Evolutionary conservation across 2,797 vertebrate species (phyloP), one percentile per base, ranked within the genome.

Genomic region (Leucoraja ocellata): DNA sequence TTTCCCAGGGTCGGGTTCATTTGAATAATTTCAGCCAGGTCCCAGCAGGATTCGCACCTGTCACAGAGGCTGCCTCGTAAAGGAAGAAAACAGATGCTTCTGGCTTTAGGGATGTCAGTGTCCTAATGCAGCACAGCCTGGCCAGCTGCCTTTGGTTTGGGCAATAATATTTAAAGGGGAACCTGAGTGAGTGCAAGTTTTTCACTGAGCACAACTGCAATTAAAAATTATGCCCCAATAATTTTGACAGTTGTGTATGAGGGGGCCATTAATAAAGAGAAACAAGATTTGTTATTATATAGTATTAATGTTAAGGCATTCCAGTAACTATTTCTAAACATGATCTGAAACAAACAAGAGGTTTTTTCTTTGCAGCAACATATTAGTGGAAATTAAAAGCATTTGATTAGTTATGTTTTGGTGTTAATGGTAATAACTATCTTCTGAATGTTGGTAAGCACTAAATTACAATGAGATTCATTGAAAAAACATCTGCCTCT

Each of bases 31-130:
- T 88, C 84, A 65, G 84, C 61, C 2, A n/a, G 14, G n/a, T 88
- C 84, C 84, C 84, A 88, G 84, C 84, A 88, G 84, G 84, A 88
- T 88, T 88, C 61, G 61, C n/a, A 88, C 84, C 84, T 88, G 84
- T 68, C 84, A 88, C 10, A 88, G n/a, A 18, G 8, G n/a, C 61
- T 36, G 84, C 84, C 63, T 21, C 61, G 10, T 61, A 65, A 18
- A 88, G 84, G 84, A 88, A 18, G 84, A 14, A 68, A 88, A 88
- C 84, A 88, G 84, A 61, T 88, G 84, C n/a, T 88, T 7, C n/a
- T 9, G 61, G 61, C 61, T 63, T 88, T 21, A 0, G 84, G 61
- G 84, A 65, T 18, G 1, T 32, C 84, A 88, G 13, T 1, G 61
- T n/a, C n/a, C 84, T 88, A 32, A 61, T 14, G 84, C 61, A 63